A percentile compares a stretch with the other conserved stretches of the same genome.
These are phyloP conservation scores for Cyclophora punctaria DNA, from an alignment of 2,888 invertebrate genomes.

Conservation along the genomic window DNA sequence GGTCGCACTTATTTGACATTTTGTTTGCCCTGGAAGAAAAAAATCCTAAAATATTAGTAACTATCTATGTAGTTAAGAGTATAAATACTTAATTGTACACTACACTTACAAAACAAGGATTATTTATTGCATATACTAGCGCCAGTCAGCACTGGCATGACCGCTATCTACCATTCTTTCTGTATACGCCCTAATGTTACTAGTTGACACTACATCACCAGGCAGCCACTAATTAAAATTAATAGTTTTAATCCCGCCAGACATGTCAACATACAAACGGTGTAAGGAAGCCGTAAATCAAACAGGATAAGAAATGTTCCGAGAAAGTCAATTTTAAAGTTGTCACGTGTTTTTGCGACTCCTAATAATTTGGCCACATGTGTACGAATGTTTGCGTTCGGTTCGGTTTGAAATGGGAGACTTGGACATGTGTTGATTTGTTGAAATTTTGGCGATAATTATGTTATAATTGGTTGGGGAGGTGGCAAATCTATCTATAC, in stretches of 20 bases:
- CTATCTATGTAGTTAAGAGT: too few species aligned
- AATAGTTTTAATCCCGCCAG: conserved; percentile 27
- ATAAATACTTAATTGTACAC: too few species aligned
- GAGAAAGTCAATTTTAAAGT: conserved; percentile 64
- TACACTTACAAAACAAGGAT: too few species aligned
- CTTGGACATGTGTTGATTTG: conserved; percentile 7
- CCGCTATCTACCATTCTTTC: too few species aligned
- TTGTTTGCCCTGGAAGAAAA: too few species aligned
- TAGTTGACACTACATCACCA: conserved; percentile 15
- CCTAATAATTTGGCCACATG: conserved; percentile 13
- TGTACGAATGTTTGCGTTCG: conserved; percentile 9
- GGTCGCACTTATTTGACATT: too few species aligned
- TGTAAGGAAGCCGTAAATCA: conserved; percentile 55
- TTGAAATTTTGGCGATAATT: not conserved
- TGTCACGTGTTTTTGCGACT: conserved; percentile 58
- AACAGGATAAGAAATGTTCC: conserved; percentile 27
- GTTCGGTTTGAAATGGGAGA: conserved; percentile 17
- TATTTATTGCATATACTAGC: too few species aligned
- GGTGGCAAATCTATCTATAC: too few species aligned
- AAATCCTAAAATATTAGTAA: too few species aligned
- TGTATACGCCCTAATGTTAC: too few species aligned
- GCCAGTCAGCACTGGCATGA: too few species aligned
- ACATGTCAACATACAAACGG: conserved; percentile 33
- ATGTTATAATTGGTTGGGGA: too few species aligned
- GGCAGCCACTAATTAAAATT: conserved; percentile 24